Evolutionary conservation across 2,888 invertebrate species (phyloP), one percentile per base, ranked within the genome.

Genomic region (Diadromus collaris): DNA sequence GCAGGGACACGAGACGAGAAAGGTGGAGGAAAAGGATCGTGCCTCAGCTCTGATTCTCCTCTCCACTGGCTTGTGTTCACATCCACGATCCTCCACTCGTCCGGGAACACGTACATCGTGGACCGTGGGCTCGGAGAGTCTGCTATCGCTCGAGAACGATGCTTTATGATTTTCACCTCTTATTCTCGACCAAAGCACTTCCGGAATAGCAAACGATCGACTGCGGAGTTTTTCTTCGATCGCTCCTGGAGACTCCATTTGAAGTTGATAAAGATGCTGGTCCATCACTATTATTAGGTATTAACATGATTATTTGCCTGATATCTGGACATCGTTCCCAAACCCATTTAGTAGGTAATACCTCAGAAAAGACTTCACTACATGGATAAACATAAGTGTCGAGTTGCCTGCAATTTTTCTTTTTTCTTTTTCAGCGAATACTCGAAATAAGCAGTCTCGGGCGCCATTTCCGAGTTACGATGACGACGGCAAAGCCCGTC

Each of bases 401-500:
- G 5, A 21, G 24, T 24, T 21, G 3, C 5, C 51, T 10, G 51
- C 51, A 5, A 51, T n/a, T n/a, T n/a, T n/a, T n/a, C n/a, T n/a
- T n/a, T n/a, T n/a, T n/a, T n/a, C n/a, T n/a, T n/a, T n/a, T n/a
- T n/a, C n/a, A n/a, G n/a, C n/a, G n/a, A n/a, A 7, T 27, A 29
- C 16, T 27, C 6, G 6, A n/a, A 56, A 56, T 56, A 27, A 27
- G 7, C 27, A 2, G 29, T 13, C n/a, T 27, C 27, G 27, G 56
- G 6, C 56, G 56, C 27, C 10, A 56, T 56, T 6, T 27, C 16
- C 16, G 56, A 56, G 10, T 67, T 51, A 38, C 46, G 51, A 56
- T 58, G 58, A 78, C 56, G 72, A 60, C 32, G 58, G 34, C 69
- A 13, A 41, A 48, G 69, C 74, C 58, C 29, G 54, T 56, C 19